Percentiles rank a stretch among this genome's conserved stretches.
These are phyloP conservation scores for Helleia helle DNA, from an alignment of 2,888 invertebrate species.

Conservation along the genomic window DNA sequence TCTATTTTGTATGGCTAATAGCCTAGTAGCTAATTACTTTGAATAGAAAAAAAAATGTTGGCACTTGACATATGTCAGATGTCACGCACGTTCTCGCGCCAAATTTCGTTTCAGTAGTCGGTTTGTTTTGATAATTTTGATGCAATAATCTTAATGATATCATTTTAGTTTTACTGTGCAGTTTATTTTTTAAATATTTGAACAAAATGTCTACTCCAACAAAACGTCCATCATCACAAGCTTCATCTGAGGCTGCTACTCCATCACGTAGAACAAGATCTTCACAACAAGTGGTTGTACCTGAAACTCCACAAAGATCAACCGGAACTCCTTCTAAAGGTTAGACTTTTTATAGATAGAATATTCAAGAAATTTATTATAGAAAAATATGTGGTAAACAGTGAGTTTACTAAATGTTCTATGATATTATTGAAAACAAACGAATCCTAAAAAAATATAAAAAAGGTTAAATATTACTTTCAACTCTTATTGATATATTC, in stretches of 20 bases:
- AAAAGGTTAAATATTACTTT: background rate
- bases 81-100: slow-evolving; percentile 17
- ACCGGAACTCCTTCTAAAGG: slow-evolving; percentile 57
- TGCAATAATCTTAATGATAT: slow-evolving; percentile 16
- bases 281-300: slow-evolving; percentile 62
- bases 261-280: slow-evolving; percentile 56
- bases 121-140: background rate
- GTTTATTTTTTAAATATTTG: no score
- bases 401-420: background rate
- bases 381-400: background rate
- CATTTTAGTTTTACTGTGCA: slow-evolving; percentile 16
- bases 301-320: slow-evolving; percentile 64
- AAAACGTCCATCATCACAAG: slow-evolving; percentile 55
- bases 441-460: no score
- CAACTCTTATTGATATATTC: no score
- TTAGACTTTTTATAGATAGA: no score
- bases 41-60: no score
- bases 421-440: background rate
- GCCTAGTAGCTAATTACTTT: no score
- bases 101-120: slow-evolving; percentile 11
- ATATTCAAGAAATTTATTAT: no score
- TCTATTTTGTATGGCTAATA: no score
- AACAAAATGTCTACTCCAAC: slow-evolving; percentile 59
- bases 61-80: no score
- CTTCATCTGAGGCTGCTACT: slow-evolving; percentile 61